These are phyloP conservation scores for Nycteola revayana DNA, from an alignment of 2,888 invertebrate genomes.

Conservation along the genomic window DNA sequence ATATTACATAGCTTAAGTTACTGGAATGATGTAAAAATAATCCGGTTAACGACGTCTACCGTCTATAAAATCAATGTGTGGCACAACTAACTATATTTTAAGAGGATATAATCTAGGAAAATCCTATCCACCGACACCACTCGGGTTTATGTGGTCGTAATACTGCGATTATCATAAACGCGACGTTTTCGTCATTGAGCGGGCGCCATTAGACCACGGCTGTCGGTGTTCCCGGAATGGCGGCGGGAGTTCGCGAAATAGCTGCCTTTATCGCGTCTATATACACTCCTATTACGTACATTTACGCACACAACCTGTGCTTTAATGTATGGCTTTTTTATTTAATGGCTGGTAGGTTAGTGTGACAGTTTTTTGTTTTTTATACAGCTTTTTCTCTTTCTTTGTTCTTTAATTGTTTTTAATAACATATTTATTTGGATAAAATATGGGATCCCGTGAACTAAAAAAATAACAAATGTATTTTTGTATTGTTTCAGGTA, in stretches of 20 bases:
- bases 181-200: slow-evolving; percentile 63
- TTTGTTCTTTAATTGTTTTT: too few species aligned
- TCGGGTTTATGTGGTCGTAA: slow-evolving; percentile 61
- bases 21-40: slow-evolving; percentile 1
- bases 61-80: slow-evolving; percentile 16
- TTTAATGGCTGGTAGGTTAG: slow-evolving; percentile 16
- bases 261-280: slow-evolving; percentile 24
- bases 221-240: slow-evolving; percentile 33
- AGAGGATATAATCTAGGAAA: slow-evolving; percentile 41
- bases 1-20: too few species aligned
- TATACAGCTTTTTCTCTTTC: not conserved
- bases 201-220: slow-evolving; percentile 48
- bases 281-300: slow-evolving; percentile 13
- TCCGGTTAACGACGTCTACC: slow-evolving; percentile 1
- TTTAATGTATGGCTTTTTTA: slow-evolving; percentile 17
- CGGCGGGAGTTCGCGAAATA: slow-evolving; percentile 30
- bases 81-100: slow-evolving; percentile 31
- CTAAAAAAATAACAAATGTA: too few species aligned
- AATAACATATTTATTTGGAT: too few species aligned
- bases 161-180: slow-evolving; percentile 72
- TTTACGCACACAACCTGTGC: slow-evolving; percentile 12
- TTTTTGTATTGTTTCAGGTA: too few species aligned
- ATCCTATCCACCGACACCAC: slow-evolving; percentile 44
- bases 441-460: too few species aligned
- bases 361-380: slow-evolving; percentile 9